Evolutionary conservation across 1,140 invertebrate species (phyloP).

Genomic region (Tigriopus japonicus): DNA sequence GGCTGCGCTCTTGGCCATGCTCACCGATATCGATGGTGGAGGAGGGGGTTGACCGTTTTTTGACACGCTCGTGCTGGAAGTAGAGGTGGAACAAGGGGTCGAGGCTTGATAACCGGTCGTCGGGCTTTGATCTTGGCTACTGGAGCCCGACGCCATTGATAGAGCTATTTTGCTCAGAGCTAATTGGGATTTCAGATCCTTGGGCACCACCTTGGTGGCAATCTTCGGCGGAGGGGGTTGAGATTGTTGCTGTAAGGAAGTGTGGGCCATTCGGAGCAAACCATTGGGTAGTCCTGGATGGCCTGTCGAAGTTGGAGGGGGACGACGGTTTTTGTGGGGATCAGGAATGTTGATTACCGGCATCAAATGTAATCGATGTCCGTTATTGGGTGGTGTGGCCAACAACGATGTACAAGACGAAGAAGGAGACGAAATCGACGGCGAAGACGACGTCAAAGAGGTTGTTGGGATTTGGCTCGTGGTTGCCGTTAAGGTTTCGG

Average conservation of each 20-base stretch:
- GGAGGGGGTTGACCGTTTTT: too few relatives aligned
- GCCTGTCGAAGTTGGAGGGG: background rate
- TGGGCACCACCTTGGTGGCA: background rate
- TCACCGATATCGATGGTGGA: background rate
- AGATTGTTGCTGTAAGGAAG: background rate
- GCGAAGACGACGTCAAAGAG: too few relatives aligned
- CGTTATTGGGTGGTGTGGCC: too few relatives aligned
- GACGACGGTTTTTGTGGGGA: background rate
- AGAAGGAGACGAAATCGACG: too few relatives aligned
- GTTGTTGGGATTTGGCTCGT: too few relatives aligned
- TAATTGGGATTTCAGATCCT: background rate
- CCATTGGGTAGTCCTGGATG: constrained; percentile 5
- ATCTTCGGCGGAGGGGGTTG: background rate
- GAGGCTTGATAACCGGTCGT: background rate
- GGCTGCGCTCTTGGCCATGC: background rate
- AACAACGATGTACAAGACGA: too few relatives aligned
- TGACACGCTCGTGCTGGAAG: too few relatives aligned
- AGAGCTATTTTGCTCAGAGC: background rate
- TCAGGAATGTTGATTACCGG: constrained; percentile 2
- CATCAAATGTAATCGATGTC: too few relatives aligned
- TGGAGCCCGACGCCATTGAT: background rate
- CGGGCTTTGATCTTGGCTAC: background rate
- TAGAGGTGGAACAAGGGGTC: too few relatives aligned
- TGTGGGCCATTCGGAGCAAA: background rate
- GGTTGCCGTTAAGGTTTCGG: too few relatives aligned